These are phyloP conservation scores for Petrocephalus schoutedeni DNA, from an alignment of 2,797 vertebrate species.

Conservation along the genomic window DNA sequence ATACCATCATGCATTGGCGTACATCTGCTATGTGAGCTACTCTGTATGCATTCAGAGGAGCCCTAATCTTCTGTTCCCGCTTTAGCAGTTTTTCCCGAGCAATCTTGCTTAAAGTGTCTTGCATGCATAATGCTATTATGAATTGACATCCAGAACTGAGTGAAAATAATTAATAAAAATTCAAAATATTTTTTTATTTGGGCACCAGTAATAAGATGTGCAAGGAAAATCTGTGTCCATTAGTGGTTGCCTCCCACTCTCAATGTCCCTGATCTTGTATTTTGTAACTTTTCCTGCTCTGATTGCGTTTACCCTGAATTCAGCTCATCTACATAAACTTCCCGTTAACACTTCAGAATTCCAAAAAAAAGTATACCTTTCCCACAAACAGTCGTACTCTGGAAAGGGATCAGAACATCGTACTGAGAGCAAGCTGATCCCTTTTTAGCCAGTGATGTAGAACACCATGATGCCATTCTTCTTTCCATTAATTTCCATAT, in stretches of 20 bases:
- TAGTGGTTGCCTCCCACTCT: background rate
- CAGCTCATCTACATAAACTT: background rate
- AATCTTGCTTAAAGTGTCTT: background rate
- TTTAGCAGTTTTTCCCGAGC: background rate
- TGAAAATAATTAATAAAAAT: background rate
- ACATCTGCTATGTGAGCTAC: background rate
- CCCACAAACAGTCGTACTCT: background rate
- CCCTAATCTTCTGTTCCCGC: background rate
- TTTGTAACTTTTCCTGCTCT: no score
- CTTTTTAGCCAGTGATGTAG: background rate
- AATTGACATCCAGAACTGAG: background rate
- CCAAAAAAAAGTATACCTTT: background rate
- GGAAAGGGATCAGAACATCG: background rate
- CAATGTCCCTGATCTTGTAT: background rate
- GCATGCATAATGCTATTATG: background rate
- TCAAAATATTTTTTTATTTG: background rate
- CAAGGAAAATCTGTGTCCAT: background rate
- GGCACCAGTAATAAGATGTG: background rate
- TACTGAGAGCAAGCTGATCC: background rate
- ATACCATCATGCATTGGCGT: background rate
- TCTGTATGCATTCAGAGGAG: background rate
- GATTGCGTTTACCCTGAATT: background rate
- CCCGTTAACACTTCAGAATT: background rate
- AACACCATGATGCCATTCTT: background rate
- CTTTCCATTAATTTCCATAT: slow-evolving; percentile 5